Evolutionary conservation across 2,888 invertebrate genomes (phyloP).

Genomic region (Apodemia zela): DNA sequence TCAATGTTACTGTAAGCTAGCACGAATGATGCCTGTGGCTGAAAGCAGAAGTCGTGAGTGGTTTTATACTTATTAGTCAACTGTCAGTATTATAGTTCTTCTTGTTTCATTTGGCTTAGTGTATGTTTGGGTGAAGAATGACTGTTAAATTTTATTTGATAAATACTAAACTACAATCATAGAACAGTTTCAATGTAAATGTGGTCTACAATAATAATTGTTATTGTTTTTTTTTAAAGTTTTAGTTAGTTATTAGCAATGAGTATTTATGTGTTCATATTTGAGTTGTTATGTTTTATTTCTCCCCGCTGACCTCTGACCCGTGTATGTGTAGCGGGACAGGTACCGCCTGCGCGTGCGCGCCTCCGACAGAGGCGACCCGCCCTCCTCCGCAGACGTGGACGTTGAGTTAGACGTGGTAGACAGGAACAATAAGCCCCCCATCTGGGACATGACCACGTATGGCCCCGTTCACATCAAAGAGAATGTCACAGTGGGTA

Average conservation of each 20-base stretch:
- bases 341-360: conserved; percentile 97
- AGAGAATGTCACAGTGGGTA: conserved; percentile 99
- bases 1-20: conserved; percentile 84
- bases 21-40: conserved; percentile 54
- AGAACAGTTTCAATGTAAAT: conserved; percentile 51
- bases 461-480: conserved; percentile 98
- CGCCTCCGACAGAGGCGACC: conserved; percentile 96
- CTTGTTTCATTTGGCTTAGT: conserved; percentile 68
- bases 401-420: conserved; percentile 99
- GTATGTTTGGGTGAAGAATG: conserved; percentile 66
- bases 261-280: conserved; percentile 76
- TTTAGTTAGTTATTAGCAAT: conserved; percentile 72
- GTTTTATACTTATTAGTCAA: conserved; percentile 47
- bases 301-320: conserved; percentile 85
- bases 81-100: conserved; percentile 55
- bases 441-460: conserved; percentile 96
- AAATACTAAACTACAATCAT: conserved; percentile 37
- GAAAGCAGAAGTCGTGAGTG: conserved; percentile 60
- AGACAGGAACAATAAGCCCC: conserved; percentile 99
- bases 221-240: conserved; percentile 54
- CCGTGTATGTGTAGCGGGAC: conserved; percentile 94
- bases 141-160: conserved; percentile 34
- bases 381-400: conserved; percentile 96
- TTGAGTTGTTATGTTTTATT: conserved; percentile 82
- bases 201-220: conserved; percentile 57